A percentile compares a stretch with the other conserved stretches of the same genome.
Conservation (phyloP, 2,113 vertebrate species). For the Scalopus aquaticus region DNA sequence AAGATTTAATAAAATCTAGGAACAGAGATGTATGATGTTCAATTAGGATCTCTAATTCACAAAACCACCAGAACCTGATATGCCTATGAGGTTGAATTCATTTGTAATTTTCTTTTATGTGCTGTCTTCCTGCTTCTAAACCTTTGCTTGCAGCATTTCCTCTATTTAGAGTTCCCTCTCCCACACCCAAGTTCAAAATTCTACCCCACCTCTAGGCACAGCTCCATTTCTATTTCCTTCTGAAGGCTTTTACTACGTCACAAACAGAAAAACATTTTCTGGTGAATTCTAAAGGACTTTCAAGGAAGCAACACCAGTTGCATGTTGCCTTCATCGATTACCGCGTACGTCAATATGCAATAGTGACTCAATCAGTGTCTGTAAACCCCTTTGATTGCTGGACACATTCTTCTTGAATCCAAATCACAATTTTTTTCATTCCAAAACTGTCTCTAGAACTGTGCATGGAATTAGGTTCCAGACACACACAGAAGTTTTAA, state of each 20-base stretch:
- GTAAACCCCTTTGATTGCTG: not conserved
- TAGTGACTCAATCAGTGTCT: not conserved
- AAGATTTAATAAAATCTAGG: conserved; percentile 25
- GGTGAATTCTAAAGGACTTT: not conserved
- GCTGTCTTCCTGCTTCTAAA: not conserved
- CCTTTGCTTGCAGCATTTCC: not conserved
- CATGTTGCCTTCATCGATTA: not conserved
- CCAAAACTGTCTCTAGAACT: not conserved
- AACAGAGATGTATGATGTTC: not conserved
- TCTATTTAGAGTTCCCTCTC: not conserved
- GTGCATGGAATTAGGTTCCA: not conserved
- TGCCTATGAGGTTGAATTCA: too few species aligned
- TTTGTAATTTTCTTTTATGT: too few species aligned
- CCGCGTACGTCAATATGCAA: not conserved
- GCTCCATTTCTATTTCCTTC: not conserved
- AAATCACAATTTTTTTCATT: not conserved
- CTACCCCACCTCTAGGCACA: not conserved
- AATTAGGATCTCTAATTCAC: not conserved
- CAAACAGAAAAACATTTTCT: not conserved
- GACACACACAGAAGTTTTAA: not conserved
- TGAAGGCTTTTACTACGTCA: not conserved
- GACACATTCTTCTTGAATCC: not conserved
- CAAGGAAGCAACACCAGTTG: not conserved
- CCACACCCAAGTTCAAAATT: not conserved
- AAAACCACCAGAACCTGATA: not conserved